A percentile compares a stretch with the other conserved stretches of the same genome.
phyloP scores from a whole-genome alignment of 1,140 invertebrate species.

The Eumeta japonica region DNA sequence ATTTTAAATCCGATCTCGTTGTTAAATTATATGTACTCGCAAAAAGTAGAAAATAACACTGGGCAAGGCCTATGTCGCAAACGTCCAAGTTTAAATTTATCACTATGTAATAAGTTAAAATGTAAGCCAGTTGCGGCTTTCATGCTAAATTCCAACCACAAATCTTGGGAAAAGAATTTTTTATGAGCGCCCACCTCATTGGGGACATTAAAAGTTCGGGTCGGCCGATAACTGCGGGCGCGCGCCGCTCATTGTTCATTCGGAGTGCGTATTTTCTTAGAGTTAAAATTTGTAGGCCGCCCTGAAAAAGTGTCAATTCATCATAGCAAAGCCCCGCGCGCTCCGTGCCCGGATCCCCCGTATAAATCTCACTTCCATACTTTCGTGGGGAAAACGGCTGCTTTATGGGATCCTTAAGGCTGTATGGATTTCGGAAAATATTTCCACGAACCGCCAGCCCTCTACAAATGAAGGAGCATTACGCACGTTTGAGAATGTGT shows the following conservation, averaged over 20 bases:
- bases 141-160: slow-evolving; percentile 18
- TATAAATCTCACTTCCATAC: slow-evolving; percentile 60
- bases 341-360: slow-evolving; percentile 47
- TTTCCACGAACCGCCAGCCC: slow-evolving; percentile 52
- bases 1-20: too few species aligned
- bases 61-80: too few species aligned
- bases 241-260: slow-evolving; percentile 48
- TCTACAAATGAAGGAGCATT: slow-evolving; percentile 53
- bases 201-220: slow-evolving; percentile 48
- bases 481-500: slow-evolving; percentile 52
- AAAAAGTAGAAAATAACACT: too few species aligned
- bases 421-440: slow-evolving; percentile 60
- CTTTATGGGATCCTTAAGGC: slow-evolving; percentile 60
- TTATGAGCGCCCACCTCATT: slow-evolving; percentile 44
- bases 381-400: slow-evolving; percentile 55
- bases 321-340: slow-evolving; percentile 48
- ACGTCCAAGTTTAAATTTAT: too few species aligned
- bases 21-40: too few species aligned
- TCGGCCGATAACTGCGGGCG: slow-evolving; percentile 29
- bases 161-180: slow-evolving; percentile 43
- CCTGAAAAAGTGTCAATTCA: slow-evolving; percentile 56
- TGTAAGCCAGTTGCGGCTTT: too few species aligned
- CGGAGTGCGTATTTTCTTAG: slow-evolving; percentile 44
- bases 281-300: slow-evolving; percentile 49
- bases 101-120: too few species aligned